These are phyloP conservation scores for Boloria euphrosyne DNA, from an alignment of 2,888 invertebrate genomes.

Conservation along the genomic window DNA sequence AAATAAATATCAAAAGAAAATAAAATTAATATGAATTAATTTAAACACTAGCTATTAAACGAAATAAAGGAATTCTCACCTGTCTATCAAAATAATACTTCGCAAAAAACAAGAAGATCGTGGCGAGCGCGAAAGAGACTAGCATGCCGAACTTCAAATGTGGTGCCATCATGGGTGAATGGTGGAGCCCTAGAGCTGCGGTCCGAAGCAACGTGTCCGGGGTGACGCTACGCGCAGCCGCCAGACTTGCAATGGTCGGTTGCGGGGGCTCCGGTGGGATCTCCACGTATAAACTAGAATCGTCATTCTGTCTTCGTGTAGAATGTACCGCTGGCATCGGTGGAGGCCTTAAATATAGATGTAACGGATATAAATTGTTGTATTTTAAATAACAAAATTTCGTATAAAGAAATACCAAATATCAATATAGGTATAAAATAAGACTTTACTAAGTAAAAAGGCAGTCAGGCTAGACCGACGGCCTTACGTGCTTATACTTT, in stretches of 20 bases:
- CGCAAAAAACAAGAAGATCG: constrained; percentile 86
- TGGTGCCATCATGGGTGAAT: constrained; percentile 78
- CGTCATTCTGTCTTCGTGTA: constrained; percentile 61
- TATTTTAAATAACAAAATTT: not conserved
- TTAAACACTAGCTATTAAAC: no score
- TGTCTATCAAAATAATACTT: constrained; percentile 88
- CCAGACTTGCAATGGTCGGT: constrained; percentile 72
- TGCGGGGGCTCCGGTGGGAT: constrained; percentile 66
- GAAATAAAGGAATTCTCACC: constrained; percentile 52
- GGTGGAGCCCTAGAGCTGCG: constrained; percentile 72
- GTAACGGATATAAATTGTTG: not conserved
- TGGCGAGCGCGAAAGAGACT: constrained; percentile 86
- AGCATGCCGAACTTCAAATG: constrained; percentile 87
- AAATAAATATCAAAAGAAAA: no score
- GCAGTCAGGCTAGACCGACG: no score
- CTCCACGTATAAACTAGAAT: constrained; percentile 74
- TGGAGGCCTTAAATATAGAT: constrained; percentile 50
- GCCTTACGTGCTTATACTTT: no score
- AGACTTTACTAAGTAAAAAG: no score
- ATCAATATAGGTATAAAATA: no score
- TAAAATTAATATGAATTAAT: no score
- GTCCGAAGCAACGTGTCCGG: constrained; percentile 74
- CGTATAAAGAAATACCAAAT: no score
- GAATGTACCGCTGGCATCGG: constrained; percentile 63
- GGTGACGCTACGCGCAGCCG: constrained; percentile 74